phyloP scores from a whole-genome alignment of 1,140 invertebrate species.

The Pollicipes pollicipes region DNA sequence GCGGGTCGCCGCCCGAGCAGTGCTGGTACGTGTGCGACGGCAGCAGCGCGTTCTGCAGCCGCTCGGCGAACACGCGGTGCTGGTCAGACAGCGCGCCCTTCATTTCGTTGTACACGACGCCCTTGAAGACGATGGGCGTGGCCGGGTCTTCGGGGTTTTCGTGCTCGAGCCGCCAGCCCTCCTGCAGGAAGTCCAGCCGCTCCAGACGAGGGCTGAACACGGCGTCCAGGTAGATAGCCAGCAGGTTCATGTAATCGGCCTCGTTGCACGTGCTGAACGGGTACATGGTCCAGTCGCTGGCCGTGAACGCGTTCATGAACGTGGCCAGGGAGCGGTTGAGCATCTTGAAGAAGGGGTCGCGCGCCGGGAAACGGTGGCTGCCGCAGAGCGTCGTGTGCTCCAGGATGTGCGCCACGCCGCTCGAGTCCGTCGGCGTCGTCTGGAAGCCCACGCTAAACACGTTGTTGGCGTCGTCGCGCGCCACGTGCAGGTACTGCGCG shows the following conservation, averaged over 20 bases:
- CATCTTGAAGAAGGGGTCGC: constrained; percentile 96
- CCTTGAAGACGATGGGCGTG: constrained; percentile 68
- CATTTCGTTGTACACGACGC: constrained; percentile 96
- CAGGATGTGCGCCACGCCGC: constrained; percentile 79
- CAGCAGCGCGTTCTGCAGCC: constrained; percentile 52
- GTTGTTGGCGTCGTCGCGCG: constrained; percentile 74
- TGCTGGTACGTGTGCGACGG: too few species aligned
- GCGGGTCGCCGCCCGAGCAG: too few species aligned
- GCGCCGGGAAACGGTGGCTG: constrained; percentile 53
- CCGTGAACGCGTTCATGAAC: constrained; percentile 93
- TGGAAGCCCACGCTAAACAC: constrained; percentile 76
- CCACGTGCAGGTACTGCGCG: constrained; percentile 73
- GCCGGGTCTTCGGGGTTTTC: constrained; percentile 46
- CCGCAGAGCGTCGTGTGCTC: constrained; percentile 85
- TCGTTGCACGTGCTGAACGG: constrained; percentile 84
- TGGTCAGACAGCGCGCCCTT: constrained; percentile 87
- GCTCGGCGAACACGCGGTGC: constrained; percentile 52
- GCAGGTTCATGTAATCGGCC: constrained; percentile 58
- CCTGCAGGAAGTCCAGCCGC: constrained; percentile 72
- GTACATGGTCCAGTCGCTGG: constrained; percentile 86
- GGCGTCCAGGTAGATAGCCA: constrained; percentile 36
- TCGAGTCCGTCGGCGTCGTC: constrained; percentile 73
- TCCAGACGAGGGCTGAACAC: constrained; percentile 58
- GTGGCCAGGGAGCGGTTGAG: constrained; percentile 73
- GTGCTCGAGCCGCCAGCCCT: constrained; percentile 87